Base-by-base conservation (phyloP, 2,113 vertebrate species). In the Amphiprion percula region DNA sequence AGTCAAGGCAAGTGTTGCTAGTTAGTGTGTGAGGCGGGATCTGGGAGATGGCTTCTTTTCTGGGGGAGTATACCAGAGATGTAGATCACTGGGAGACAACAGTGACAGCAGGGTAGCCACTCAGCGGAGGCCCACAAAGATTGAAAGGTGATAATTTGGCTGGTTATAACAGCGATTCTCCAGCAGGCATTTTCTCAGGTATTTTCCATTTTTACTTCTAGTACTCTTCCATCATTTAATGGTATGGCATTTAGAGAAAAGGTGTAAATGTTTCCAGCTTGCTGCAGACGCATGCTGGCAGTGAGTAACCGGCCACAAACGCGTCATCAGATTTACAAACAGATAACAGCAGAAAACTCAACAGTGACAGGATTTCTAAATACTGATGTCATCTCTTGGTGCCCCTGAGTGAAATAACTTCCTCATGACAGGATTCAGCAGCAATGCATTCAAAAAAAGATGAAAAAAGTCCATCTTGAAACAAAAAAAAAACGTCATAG, bases 31-130 rank as follows among this genome's bases (percentile, higher is more conserved):
- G 77, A 89, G 81, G 75, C 46, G 30, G 24, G 47, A 60, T 52
- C n/a, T 12, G 23, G 72, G 78, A 66, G 67, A 78, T 61, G 52
- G 60, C 50, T 74, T 82, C 49, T 79, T 62, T 49, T 67, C 24
- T 41, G 83, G 65, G 87, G 85, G 79, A 90, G 79, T 82, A 44
- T 10, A 78, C 24, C 68, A 60, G 52, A 81, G 60, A 44, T 37
- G 75, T 80, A 86, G 56, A 87, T 89, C 85, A 84, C 26, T 28
- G 59, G 59, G 37, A 79, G 74, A 89, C 84, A 81, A 64, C 56
- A 58, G 52, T 79, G 61, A 82, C 41, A 71, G 64, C 39, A 70
- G 68, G 73, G 82, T 82, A 82, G 30, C 7, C 44, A 49, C 55
- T 85, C 83, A 72, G 60, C 21, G 47, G 64, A 59, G 33, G 68